Conservation (phyloP, 1,140 invertebrate genomes). For the Cydia amplana region DNA sequence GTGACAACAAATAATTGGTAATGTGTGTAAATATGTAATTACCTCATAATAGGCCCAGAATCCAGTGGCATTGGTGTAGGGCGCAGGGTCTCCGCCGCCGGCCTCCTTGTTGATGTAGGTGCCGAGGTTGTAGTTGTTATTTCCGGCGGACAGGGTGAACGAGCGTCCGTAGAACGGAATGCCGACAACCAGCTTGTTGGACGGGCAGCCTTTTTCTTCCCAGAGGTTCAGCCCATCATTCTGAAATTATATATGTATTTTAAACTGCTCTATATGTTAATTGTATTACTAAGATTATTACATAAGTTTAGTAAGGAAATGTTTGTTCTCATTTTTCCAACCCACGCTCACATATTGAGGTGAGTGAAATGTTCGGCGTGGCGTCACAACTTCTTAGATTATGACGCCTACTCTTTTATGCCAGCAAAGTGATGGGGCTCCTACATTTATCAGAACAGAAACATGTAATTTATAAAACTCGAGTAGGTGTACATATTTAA, state of each 20-base stretch:
- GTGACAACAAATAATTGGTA: too few species aligned
- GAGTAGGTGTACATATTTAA: background rate
- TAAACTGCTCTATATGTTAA: too few species aligned
- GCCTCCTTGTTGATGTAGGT: conserved; percentile 93
- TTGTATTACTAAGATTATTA: background rate
- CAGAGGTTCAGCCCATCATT: conserved; percentile 91
- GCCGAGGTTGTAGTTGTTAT: conserved; percentile 89
- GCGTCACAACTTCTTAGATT: conserved; percentile 21
- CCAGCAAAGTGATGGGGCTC: background rate
- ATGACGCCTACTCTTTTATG: conserved; percentile 14
- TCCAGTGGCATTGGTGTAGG: conserved; percentile 91
- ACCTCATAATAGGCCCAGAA: conserved; percentile 95
- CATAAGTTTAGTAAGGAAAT: background rate
- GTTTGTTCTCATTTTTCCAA: background rate
- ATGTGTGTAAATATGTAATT: conserved; percentile 35
- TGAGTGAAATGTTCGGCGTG: conserved; percentile 21
- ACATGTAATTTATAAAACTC: background rate
- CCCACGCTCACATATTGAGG: background rate
- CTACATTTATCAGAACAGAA: background rate
- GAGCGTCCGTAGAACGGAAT: conserved; percentile 92
- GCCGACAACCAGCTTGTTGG: conserved; percentile 93
- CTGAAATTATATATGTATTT: conserved; percentile 73
- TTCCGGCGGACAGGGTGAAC: conserved; percentile 89
- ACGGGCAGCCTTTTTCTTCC: conserved; percentile 91
- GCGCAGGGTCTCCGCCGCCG: conserved; percentile 90